Percentiles rank a stretch among this genome's conserved stretches.
These are phyloP conservation scores for Turnix velox DNA, from an alignment of 2,113 vertebrate species.

Conservation along the genomic window DNA sequence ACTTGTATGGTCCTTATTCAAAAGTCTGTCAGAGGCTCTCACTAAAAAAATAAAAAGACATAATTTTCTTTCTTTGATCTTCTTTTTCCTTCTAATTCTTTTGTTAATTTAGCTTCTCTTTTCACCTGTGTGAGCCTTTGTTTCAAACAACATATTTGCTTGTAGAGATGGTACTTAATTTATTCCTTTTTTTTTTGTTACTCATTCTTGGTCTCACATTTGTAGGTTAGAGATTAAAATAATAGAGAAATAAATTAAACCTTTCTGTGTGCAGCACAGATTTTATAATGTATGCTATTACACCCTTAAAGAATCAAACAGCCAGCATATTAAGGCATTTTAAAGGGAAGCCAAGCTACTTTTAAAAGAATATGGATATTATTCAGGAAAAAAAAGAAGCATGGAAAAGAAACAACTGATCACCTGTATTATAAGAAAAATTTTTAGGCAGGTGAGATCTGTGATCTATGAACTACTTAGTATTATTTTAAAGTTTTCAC, in stretches of 20 bases:
- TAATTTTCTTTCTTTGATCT: constrained; percentile 11
- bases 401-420: background rate
- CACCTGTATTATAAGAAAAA: background rate
- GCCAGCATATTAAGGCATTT: background rate
- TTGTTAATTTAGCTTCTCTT: background rate
- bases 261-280: background rate
- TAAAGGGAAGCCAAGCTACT: background rate
- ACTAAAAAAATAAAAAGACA: background rate
- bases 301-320: background rate
- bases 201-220: background rate
- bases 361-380: background rate
- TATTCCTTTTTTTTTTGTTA: background rate
- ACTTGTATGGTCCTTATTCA: background rate
- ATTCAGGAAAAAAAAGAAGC: background rate
- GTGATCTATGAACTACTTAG: background rate
- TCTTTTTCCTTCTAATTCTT: background rate
- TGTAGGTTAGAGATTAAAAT: background rate
- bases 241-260: background rate
- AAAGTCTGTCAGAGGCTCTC: background rate
- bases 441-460: background rate
- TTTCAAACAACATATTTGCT: background rate
- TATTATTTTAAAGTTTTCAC: background rate
- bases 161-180: background rate
- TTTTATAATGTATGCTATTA: background rate
- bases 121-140: background rate